A percentile compares a stretch with the other conserved stretches of the same genome.
Conservation (phyloP, 2,113 vertebrate species). For the Cinclus cinclus region DNA sequence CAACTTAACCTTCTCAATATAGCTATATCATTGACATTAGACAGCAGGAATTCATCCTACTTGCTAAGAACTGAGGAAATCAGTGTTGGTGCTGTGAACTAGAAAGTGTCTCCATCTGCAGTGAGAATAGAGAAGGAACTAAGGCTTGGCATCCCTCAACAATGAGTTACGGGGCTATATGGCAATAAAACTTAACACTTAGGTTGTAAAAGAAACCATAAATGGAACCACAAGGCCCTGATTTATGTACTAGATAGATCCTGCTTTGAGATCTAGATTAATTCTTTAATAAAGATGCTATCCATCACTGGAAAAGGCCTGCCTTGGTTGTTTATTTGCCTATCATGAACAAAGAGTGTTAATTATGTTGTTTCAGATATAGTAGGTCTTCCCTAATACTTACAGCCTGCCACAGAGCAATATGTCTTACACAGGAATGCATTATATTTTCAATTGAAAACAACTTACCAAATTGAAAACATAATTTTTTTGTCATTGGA, state of each 20-base stretch:
- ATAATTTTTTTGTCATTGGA: constrained; percentile 33
- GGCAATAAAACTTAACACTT: constrained; percentile 70
- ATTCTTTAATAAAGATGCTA: constrained; percentile 60
- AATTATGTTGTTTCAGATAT: constrained; percentile 55
- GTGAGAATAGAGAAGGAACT: not conserved
- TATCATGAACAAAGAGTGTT: constrained; percentile 49
- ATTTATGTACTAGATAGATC: constrained; percentile 48
- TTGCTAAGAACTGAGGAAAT: not conserved
- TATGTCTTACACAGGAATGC: constrained; percentile 21
- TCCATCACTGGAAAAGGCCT: constrained; percentile 49
- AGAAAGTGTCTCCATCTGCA: not conserved
- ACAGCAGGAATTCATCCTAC: not conserved
- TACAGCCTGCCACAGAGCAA: constrained; percentile 13
- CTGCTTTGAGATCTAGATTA: constrained; percentile 46
- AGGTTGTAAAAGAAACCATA: constrained; percentile 50
- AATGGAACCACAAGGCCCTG: constrained; percentile 72
- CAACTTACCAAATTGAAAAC: constrained; percentile 34
- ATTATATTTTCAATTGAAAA: constrained; percentile 50
- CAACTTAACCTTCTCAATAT: not conserved
- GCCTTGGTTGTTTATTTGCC: constrained; percentile 56
- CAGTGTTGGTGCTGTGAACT: not conserved
- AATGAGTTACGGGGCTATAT: constrained; percentile 44
- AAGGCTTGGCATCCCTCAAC: not conserved
- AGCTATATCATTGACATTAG: not conserved
- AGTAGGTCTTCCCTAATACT: constrained; percentile 38